A percentile compares a stretch with the other conserved stretches of the same genome.
Conservation (phyloP, 2,113 vertebrate genomes). For the Hippolais icterina region DNA sequence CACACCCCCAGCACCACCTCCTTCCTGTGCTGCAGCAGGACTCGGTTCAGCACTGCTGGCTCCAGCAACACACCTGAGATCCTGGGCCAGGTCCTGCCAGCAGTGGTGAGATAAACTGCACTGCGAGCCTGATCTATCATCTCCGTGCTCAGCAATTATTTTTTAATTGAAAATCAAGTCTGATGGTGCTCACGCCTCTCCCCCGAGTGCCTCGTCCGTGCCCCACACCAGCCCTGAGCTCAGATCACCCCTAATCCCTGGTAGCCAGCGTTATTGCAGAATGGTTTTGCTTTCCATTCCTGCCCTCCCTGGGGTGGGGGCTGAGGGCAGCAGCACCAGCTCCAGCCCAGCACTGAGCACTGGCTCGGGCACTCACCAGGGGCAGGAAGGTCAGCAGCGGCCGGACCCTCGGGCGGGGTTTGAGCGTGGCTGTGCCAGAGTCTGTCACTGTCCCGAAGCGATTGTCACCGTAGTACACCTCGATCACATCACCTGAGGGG, state of each 20-base stretch:
- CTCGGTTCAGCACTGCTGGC: not conserved
- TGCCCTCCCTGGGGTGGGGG: not conserved
- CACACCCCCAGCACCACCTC: not conserved
- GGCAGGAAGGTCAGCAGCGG: constrained; percentile 77
- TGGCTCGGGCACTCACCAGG: constrained; percentile 62
- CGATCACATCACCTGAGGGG: constrained; percentile 57
- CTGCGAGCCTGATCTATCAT: not conserved
- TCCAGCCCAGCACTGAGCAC: not conserved
- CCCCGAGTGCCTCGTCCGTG: not conserved
- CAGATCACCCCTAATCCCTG: not conserved
- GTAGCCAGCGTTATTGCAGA: not conserved
- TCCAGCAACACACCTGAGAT: not conserved
- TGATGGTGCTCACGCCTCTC: not conserved
- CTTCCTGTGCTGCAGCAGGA: not conserved
- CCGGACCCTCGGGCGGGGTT: constrained; percentile 75
- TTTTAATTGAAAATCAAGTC: not conserved
- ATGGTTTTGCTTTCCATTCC: not conserved
- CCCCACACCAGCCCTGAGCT: not conserved
- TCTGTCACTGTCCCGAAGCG: constrained; percentile 70
- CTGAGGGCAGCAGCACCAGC: not conserved
- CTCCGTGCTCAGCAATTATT: not conserved
- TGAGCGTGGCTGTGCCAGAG: constrained; percentile 78
- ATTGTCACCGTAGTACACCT: constrained; percentile 71
- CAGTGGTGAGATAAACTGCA: not conserved
- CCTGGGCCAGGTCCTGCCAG: not conserved